Conservation (phyloP, 2,797 vertebrate genomes). For the Acanthurus lineatus region DNA sequence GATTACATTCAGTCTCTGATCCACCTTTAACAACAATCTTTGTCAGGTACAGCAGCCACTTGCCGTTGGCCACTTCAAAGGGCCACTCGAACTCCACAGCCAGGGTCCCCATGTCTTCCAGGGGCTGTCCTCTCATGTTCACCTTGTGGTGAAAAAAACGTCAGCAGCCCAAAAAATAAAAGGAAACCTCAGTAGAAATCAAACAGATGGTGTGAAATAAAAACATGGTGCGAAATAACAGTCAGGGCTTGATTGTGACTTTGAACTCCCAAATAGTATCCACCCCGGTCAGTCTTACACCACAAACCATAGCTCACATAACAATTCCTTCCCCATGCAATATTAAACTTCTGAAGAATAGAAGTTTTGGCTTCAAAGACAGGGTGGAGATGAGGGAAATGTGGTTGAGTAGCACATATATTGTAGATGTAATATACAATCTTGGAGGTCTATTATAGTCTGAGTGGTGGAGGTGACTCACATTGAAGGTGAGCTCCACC, state of each 20-base stretch:
- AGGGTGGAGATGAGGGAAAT: conserved; percentile 65
- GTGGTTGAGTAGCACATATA: conserved; percentile 51
- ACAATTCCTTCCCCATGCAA: conserved; percentile 49
- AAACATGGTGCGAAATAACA: conserved; percentile 32
- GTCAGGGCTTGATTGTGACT: conserved; percentile 25
- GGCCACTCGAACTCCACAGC: conserved; percentile 94
- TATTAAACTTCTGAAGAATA: conserved; percentile 65
- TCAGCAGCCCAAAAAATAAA: conserved; percentile 5
- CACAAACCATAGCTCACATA: conserved; percentile 69
- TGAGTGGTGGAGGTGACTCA: conserved; percentile 81
- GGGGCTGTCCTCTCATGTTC: conserved; percentile 79
- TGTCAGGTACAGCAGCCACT: conserved; percentile 97
- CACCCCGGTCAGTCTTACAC: conserved; percentile 55
- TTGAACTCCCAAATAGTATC: conserved; percentile 57
- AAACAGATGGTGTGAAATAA: conserved; percentile 29
- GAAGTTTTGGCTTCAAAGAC: conserved; percentile 55
- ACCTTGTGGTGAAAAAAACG: conserved; percentile 76
- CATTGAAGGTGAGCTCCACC: conserved; percentile 89
- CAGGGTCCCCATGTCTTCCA: conserved; percentile 88
- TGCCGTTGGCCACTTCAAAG: conserved; percentile 91
- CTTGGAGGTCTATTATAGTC: conserved; percentile 47
- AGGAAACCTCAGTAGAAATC: conserved; percentile 22
- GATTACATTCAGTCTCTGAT: conserved; percentile 83
- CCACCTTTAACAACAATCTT: conserved; percentile 85
- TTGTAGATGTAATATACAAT: conserved; percentile 48